Evolutionary conservation across 2,797 vertebrate species (phyloP).

Genomic region (Alosa sapidissima): DNA sequence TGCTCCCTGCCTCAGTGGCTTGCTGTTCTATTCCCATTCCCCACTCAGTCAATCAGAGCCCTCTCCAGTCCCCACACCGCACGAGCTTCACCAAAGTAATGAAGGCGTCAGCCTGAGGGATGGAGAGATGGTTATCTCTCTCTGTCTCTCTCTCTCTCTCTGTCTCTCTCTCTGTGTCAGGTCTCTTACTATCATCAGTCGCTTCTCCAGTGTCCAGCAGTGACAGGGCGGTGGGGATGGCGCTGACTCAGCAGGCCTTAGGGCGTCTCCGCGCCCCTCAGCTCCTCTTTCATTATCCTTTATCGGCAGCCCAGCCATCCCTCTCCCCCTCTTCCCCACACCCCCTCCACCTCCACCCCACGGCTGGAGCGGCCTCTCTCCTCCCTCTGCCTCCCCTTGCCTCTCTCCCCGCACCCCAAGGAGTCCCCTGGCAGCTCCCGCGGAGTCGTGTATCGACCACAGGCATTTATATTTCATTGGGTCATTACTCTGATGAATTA

Average conservation of each 20-base stretch:
- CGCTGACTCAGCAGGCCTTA: constrained; percentile 53
- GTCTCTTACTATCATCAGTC: background rate
- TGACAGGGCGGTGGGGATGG: background rate
- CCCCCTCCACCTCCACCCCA: constrained; percentile 43
- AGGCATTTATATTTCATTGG: constrained; percentile 70
- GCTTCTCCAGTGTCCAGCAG: background rate
- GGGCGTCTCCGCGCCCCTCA: constrained; percentile 46
- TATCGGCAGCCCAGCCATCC: constrained; percentile 48
- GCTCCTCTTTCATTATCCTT: constrained; percentile 55
- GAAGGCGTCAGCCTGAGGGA: background rate
- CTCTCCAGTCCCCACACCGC: background rate
- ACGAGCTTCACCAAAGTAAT: background rate
- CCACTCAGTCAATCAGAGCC: background rate
- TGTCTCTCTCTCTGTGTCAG: background rate
- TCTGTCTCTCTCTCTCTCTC: background rate
- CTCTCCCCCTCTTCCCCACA: constrained; percentile 32
- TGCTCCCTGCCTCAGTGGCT: background rate
- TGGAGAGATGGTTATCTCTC: background rate
- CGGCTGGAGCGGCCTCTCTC: background rate
- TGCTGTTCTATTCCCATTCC: background rate
- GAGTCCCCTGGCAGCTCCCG: constrained; percentile 63
- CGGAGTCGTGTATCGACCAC: constrained; percentile 68
- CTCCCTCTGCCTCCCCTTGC: constrained; percentile 26
- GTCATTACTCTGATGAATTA: constrained; percentile 72
- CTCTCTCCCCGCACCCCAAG: constrained; percentile 53